phyloP scores from a whole-genome alignment of 2,888 invertebrate genomes.

The Shargacucullia verbasci region DNA sequence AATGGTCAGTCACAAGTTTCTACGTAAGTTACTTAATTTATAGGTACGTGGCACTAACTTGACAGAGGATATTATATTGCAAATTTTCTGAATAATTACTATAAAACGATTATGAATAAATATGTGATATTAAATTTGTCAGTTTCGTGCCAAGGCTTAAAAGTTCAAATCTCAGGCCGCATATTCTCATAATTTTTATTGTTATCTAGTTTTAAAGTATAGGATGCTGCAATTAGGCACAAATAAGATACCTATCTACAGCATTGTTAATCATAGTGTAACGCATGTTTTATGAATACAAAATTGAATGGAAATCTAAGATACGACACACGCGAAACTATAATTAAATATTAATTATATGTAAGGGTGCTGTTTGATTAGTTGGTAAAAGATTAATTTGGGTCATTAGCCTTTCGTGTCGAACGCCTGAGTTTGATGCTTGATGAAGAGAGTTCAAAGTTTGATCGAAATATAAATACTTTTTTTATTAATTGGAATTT shows the following conservation, averaged over 20 bases:
- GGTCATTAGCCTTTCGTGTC: no score
- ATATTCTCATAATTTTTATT: slow-evolving; percentile 47
- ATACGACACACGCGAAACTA: slow-evolving; percentile 42
- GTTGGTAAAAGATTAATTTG: neutral
- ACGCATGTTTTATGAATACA: slow-evolving; percentile 30
- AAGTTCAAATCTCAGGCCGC: slow-evolving; percentile 46
- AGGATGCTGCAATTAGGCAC: slow-evolving; percentile 27
- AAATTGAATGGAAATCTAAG: slow-evolving; percentile 23
- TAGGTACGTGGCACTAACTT: no score
- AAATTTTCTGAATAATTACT: no score
- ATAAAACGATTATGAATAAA: no score
- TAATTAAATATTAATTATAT: slow-evolving; percentile 24
- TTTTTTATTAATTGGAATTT: no score
- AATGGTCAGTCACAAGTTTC: no score
- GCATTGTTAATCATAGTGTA: slow-evolving; percentile 37
- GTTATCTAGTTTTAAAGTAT: slow-evolving; percentile 25
- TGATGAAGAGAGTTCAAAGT: no score
- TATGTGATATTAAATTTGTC: no score
- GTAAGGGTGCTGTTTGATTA: slow-evolving; percentile 26
- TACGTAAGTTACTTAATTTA: no score
- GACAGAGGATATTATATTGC: no score
- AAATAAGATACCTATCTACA: slow-evolving; percentile 36
- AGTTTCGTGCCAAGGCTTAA: slow-evolving; percentile 48
- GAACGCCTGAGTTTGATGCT: no score
- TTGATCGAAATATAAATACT: no score